Evolutionary conservation across 2,888 invertebrate species (phyloP), one percentile per base, ranked within the genome.

Genomic region (Lymantria monacha): DNA sequence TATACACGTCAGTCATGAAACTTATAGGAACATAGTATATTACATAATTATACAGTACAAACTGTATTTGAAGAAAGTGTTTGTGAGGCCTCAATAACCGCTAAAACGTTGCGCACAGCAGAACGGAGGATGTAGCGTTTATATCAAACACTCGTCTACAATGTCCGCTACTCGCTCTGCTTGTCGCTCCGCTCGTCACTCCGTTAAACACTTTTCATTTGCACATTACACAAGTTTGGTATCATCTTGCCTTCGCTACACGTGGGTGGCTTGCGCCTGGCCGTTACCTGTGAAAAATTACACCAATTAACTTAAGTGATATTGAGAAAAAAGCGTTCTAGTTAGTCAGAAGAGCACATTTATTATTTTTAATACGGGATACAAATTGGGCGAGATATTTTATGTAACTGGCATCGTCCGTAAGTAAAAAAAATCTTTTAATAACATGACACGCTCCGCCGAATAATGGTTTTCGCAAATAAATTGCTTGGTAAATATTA

Each of bases 241-340:
- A 48, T 61, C 46, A 54, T 42, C 42, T 57, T 51, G 48, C 63
- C 56, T 65, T 64, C 51, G 69, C 74, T 87, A 89, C 62, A 89
- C 89, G 61, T 88, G 87, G 49, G 88, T 89, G 30, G 79, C 89
- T 61, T 86, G 88, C n/a, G 85, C 74, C 58, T 80, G 82, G 49
- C 68, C 79, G 48, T 80, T 87, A 81, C 87, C 89, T 89, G 85
- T 59, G 75, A 85, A 73, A 69, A 79, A 78, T 69, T 53, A 70
- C 49, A 51, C 55, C 63, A 67, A 69, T 70, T 69, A 68, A 56
- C 49, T 61, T 59, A 66, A 71, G 57, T 69, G 62, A 59, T 66
- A 63, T 66, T 65, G 55, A 58, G 60, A 60, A 59, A 61, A 59
- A 62, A 62, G 13, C 57, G 61, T 61, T 68, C 50, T 59, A 59